Percentiles rank a stretch among this genome's conserved stretches.
Conservation (phyloP, 1,140 invertebrate species). For the Diachasmimorpha longicaudata region DNA sequence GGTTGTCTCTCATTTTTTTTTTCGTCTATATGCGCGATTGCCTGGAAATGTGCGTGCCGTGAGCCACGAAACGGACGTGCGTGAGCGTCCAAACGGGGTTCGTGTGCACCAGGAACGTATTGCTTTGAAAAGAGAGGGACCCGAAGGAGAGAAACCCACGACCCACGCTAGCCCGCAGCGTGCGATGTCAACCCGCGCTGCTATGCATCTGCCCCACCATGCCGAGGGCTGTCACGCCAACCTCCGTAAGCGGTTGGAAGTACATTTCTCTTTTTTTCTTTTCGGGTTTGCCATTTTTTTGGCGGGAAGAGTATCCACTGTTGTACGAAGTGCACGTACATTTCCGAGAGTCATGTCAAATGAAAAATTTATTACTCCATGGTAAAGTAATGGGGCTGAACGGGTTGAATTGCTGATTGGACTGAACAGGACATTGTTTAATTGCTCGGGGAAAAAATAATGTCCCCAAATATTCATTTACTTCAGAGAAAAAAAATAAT, state of each 20-base stretch:
- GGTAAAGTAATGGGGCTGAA: no score
- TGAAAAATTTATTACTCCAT: no score
- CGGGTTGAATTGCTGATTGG: no score
- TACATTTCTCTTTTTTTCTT: not conserved
- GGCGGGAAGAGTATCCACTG: not conserved
- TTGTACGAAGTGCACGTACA: no score
- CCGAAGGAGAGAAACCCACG: constrained; percentile 2
- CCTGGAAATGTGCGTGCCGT: constrained; percentile 31
- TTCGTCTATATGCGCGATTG: not conserved
- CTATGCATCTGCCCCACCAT: constrained; percentile 44
- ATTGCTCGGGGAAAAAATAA: no score
- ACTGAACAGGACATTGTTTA: no score
- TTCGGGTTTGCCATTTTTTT: not conserved
- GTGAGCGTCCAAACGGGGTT: constrained; percentile 6
- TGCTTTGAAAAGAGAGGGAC: constrained; percentile 5
- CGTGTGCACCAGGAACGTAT: not conserved
- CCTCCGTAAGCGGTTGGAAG: constrained; percentile 10
- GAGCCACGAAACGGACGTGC: constrained; percentile 10
- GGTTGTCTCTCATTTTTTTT: not conserved
- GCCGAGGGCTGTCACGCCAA: constrained; percentile 45
- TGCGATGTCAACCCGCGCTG: constrained; percentile 45
- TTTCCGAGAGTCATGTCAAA: no score
- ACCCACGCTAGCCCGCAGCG: constrained; percentile 37
- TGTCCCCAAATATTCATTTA: no score
- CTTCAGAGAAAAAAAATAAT: no score